Conservation (phyloP, 2,888 invertebrate genomes). For the Zeuzera pyrina region DNA sequence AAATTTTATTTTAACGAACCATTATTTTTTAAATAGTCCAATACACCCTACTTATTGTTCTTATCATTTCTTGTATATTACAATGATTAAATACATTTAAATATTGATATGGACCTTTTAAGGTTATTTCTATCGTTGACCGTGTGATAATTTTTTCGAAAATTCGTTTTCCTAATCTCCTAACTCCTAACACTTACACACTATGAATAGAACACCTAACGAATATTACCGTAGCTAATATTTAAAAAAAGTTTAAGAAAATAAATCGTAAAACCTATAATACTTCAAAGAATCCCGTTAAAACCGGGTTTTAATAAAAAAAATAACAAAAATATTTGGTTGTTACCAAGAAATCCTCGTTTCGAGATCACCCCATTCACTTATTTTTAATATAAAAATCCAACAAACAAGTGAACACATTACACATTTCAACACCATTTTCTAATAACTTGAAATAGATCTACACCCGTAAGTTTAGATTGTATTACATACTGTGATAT, state of each 20-base stretch:
- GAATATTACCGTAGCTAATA: slow-evolving; percentile 39
- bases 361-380: slow-evolving; percentile 42
- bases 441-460: slow-evolving; percentile 57
- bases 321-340: slow-evolving; percentile 49
- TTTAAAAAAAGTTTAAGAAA: slow-evolving; percentile 24
- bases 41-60: slow-evolving; percentile 70
- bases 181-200: slow-evolving; percentile 45
- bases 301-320: slow-evolving; percentile 53
- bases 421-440: slow-evolving; percentile 45
- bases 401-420: slow-evolving; percentile 67
- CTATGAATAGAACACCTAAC: slow-evolving; percentile 49
- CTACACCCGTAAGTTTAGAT: slow-evolving; percentile 65
- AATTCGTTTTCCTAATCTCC: slow-evolving; percentile 39
- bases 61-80: slow-evolving; percentile 46
- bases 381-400: slow-evolving; percentile 35
- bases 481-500: slow-evolving; percentile 42
- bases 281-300: slow-evolving; percentile 63
- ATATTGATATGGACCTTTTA: slow-evolving; percentile 72
- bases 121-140: slow-evolving; percentile 58
- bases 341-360: slow-evolving; percentile 38
- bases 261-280: slow-evolving; percentile 41
- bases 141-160: slow-evolving; percentile 33
- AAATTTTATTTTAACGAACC: no score
- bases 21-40: slow-evolving; percentile 35
- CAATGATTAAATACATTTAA: slow-evolving; percentile 67